Percentiles rank a stretch among this genome's conserved stretches.
Conservation (phyloP, 2,113 vertebrate genomes). For the Ornithorhynchus anatinus region DNA sequence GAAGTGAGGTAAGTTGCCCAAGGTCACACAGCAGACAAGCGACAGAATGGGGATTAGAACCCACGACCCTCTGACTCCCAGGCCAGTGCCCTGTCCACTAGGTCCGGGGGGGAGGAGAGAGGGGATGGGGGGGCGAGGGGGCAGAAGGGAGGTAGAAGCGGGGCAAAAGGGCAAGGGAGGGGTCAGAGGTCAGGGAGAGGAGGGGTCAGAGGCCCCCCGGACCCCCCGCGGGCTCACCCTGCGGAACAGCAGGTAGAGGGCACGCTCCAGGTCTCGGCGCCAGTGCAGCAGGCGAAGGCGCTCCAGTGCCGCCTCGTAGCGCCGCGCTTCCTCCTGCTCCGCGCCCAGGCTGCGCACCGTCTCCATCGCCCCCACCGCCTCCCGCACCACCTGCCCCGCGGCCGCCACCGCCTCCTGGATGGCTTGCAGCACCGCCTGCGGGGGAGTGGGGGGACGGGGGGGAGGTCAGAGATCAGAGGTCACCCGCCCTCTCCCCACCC, state of each 20-base stretch:
- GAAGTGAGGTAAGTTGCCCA: too few species aligned
- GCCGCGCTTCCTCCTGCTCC: conserved; percentile 67
- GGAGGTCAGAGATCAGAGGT: accelerated
- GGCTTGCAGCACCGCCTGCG: conserved; percentile 57
- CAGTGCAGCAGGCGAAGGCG: conserved; percentile 60
- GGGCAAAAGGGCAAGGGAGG: too few species aligned
- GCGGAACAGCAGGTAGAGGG: conserved; percentile 41
- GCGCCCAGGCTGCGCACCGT: conserved; percentile 80
- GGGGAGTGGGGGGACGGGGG: background rate
- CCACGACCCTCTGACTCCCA: too few species aligned
- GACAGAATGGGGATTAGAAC: too few species aligned
- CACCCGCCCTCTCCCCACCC: background rate
- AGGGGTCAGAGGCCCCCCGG: too few species aligned
- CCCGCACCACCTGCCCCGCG: conserved; percentile 69
- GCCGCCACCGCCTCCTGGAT: conserved; percentile 77
- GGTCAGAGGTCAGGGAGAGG: background rate
- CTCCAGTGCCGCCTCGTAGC: conserved; percentile 68
- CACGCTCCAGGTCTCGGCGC: conserved; percentile 51
- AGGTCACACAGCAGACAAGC: too few species aligned
- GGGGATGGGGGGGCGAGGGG: too few species aligned
- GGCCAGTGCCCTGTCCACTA: too few species aligned
- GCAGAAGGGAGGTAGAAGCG: too few species aligned
- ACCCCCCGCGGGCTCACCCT: conserved; percentile 62
- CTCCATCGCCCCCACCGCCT: conserved; percentile 69
- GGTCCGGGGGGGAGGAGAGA: too few species aligned